A percentile compares a stretch with the other conserved stretches of the same genome.
Evolutionary conservation across 2,113 vertebrate genomes (phyloP).

Genomic region (Empidonax traillii): DNA sequence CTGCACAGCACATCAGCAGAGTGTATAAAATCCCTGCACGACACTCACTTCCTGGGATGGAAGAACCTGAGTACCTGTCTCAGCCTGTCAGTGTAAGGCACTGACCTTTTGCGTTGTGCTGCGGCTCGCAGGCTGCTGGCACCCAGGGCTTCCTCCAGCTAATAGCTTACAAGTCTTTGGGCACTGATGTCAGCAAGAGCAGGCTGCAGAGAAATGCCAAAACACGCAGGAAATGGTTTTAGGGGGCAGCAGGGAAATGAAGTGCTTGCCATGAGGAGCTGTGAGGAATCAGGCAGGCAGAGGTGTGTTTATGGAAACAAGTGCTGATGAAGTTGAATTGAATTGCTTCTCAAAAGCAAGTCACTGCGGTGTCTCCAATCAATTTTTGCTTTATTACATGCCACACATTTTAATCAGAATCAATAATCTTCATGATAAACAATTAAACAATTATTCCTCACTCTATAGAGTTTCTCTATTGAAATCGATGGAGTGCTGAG

Average conservation of each 20-base stretch:
- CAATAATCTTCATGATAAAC: slow-evolving; percentile 77
- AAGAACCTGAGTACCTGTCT: slow-evolving; percentile 23
- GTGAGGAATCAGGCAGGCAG: not conserved
- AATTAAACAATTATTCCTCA: slow-evolving; percentile 82
- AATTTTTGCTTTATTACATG: slow-evolving; percentile 70
- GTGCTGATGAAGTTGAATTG: slow-evolving; percentile 61
- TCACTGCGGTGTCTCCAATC: slow-evolving; percentile 35
- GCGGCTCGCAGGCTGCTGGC: not conserved
- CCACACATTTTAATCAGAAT: slow-evolving; percentile 78
- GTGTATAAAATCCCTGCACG: not conserved
- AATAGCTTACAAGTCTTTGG: slow-evolving; percentile 37
- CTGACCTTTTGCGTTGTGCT: slow-evolving; percentile 18
- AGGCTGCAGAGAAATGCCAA: not conserved
- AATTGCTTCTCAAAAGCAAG: slow-evolving; percentile 51
- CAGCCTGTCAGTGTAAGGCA: slow-evolving; percentile 27
- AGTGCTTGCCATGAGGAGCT: not conserved
- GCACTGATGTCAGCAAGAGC: not conserved
- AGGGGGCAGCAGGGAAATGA: not conserved
- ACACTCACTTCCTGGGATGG: not conserved
- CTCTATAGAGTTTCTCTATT: slow-evolving; percentile 68
- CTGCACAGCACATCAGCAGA: not conserved
- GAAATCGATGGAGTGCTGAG: slow-evolving; percentile 62
- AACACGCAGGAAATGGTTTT: not conserved
- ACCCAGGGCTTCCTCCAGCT: slow-evolving; percentile 16
- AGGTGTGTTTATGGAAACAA: slow-evolving; percentile 25